phyloP scores from a whole-genome alignment of 2,797 vertebrate genomes.

The Hydrophis major region DNA sequence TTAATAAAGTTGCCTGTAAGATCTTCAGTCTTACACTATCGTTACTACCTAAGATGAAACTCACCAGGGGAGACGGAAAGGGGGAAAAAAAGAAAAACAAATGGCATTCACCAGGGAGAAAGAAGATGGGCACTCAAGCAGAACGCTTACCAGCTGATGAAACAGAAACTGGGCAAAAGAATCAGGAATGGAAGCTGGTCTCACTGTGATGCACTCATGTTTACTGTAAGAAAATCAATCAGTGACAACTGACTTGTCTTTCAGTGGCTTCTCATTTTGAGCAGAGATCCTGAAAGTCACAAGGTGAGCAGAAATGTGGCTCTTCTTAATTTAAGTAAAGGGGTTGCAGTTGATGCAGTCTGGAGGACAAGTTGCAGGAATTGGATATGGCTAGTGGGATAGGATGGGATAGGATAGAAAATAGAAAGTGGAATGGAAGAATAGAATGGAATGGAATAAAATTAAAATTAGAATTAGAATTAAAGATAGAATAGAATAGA shows the following conservation, averaged over 20 bases:
- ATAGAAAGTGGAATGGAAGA: too few relatives aligned
- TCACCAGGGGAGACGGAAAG: constrained; percentile 53
- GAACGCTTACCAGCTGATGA: constrained; percentile 51
- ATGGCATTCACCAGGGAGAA: constrained; percentile 56
- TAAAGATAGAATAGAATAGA: too few relatives aligned
- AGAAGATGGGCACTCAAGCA: constrained; percentile 2
- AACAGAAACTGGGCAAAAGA: constrained; percentile 41
- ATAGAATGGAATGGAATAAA: too few relatives aligned
- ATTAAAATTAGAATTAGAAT: too few relatives aligned
- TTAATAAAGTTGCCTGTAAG: constrained; percentile 46
- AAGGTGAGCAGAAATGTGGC: not conserved
- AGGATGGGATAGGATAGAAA: too few relatives aligned
- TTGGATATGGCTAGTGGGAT: too few relatives aligned
- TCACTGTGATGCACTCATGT: constrained; percentile 41
- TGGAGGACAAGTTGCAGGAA: too few relatives aligned
- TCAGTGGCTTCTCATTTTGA: not conserved
- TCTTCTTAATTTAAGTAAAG: not conserved
- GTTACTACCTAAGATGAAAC: constrained; percentile 54
- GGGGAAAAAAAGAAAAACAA: constrained; percentile 50
- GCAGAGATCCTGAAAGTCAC: not conserved
- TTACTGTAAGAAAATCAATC: constrained; percentile 39
- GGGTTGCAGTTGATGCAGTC: not conserved
- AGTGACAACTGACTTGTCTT: constrained; percentile 23
- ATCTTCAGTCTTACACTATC: constrained; percentile 51
- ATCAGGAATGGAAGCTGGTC: not conserved